Conservation (phyloP, 2,113 vertebrate genomes). For the Haemorhous mexicanus region DNA sequence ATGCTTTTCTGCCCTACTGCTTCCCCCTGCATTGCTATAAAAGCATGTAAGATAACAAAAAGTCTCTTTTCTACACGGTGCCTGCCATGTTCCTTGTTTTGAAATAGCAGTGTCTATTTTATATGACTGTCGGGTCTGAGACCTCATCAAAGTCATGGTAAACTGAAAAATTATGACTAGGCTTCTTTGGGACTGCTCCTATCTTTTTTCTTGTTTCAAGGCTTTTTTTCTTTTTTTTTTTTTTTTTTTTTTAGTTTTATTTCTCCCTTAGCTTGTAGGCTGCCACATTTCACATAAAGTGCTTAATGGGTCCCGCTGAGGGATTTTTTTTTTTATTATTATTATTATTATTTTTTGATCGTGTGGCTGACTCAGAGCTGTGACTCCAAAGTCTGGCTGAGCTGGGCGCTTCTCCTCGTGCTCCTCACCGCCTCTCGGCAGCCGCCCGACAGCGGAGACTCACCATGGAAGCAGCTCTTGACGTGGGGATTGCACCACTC, state of each 20-base stretch:
- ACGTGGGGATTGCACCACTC: slow-evolving; percentile 67
- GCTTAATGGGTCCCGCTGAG: slow-evolving; percentile 44
- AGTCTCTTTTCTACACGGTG: slow-evolving; percentile 68
- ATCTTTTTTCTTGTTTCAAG: slow-evolving; percentile 15
- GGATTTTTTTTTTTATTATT: not conserved
- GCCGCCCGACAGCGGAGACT: slow-evolving; percentile 21
- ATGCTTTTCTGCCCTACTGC: slow-evolving; percentile 75
- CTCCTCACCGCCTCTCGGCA: slow-evolving; percentile 48
- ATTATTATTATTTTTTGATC: not conserved
- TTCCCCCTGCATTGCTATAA: slow-evolving; percentile 78
- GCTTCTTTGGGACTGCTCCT: slow-evolving; percentile 53
- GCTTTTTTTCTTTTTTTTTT: not conserved
- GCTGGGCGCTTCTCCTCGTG: slow-evolving; percentile 53
- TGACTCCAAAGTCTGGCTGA: slow-evolving; percentile 60
- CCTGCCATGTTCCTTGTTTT: slow-evolving; percentile 74
- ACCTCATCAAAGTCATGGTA: slow-evolving; percentile 76
- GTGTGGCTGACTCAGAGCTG: slow-evolving; percentile 53
- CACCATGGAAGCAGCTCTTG: slow-evolving; percentile 55
- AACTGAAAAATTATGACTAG: slow-evolving; percentile 68
- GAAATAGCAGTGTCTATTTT: slow-evolving; percentile 69
- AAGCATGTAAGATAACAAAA: slow-evolving; percentile 76
- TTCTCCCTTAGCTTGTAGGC: slow-evolving; percentile 40
- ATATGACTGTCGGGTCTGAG: slow-evolving; percentile 71
- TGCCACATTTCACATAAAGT: slow-evolving; percentile 37
- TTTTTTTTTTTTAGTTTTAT: not conserved